These are phyloP conservation scores for Paratrypauchen microcephalus DNA, from an alignment of 2,797 vertebrate genomes.

Conservation along the genomic window DNA sequence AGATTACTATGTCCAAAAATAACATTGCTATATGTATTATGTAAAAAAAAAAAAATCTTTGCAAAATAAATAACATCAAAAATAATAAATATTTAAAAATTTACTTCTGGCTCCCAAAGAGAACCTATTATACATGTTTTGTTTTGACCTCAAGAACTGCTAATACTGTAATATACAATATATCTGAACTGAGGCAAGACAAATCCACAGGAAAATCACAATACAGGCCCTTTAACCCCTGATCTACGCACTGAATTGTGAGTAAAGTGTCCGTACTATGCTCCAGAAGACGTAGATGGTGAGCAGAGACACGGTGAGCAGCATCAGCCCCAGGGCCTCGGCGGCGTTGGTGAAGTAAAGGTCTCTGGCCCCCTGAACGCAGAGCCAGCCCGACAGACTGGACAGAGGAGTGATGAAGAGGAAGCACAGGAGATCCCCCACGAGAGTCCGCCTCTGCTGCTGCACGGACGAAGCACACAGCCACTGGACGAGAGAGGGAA, in stretches of 20 bases:
- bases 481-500: constrained; percentile 55
- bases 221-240: too few species aligned
- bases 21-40: too few species aligned
- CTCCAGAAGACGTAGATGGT: constrained; percentile 75
- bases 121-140: too few species aligned
- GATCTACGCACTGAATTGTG: neutral
- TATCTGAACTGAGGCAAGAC: too few species aligned
- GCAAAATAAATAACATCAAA: too few species aligned
- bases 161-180: too few species aligned
- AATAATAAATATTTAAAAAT: too few species aligned
- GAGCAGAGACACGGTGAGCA: constrained; percentile 71
- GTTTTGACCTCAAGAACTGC: too few species aligned
- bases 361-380: constrained; percentile 73
- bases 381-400: constrained; percentile 74
- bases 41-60: too few species aligned
- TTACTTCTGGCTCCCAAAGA: too few species aligned
- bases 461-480: constrained; percentile 60
- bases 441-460: constrained; percentile 68
- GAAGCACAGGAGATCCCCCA: constrained; percentile 68
- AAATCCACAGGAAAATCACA: too few species aligned
- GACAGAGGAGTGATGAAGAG: constrained; percentile 75
- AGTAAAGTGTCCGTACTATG: constrained; percentile 46
- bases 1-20: too few species aligned
- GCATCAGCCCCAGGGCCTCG: constrained; percentile 69
- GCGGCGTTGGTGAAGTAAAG: constrained; percentile 66